phyloP scores from a whole-genome alignment of 2,888 invertebrate species.

The Melieria picta region DNA sequence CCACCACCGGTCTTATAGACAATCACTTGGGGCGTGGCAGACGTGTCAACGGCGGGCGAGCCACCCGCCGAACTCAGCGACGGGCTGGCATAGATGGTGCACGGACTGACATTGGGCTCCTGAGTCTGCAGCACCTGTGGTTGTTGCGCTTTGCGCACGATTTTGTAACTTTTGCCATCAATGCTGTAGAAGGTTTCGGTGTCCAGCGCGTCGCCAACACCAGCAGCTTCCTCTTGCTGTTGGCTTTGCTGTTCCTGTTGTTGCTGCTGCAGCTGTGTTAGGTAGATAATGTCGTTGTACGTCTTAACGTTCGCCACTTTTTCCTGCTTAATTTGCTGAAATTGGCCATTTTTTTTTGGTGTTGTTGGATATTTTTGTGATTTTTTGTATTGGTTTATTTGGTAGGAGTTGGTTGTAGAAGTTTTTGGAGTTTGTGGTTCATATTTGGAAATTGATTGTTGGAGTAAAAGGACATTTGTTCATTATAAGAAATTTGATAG shows the following conservation, averaged over 20 bases:
- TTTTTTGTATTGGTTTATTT: neutral
- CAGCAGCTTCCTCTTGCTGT: slow-evolving; percentile 52
- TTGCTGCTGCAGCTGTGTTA: slow-evolving; percentile 62
- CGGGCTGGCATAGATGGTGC: slow-evolving; percentile 80
- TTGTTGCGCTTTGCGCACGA: slow-evolving; percentile 53
- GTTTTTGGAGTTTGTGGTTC: slow-evolving; percentile 5
- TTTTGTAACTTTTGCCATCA: slow-evolving; percentile 57
- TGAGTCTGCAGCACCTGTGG: slow-evolving; percentile 46
- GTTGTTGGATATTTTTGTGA: slow-evolving; percentile 25
- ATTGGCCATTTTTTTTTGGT: slow-evolving; percentile 39
- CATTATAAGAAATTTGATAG: too few species aligned
- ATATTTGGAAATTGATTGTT: too few species aligned
- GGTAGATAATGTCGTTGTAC: slow-evolving; percentile 74
- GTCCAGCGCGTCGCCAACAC: slow-evolving; percentile 39
- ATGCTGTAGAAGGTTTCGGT: slow-evolving; percentile 57
- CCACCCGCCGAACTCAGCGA: slow-evolving; percentile 62
- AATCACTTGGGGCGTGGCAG: slow-evolving; percentile 58
- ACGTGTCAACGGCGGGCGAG: slow-evolving; percentile 49
- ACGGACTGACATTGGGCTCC: slow-evolving; percentile 52
- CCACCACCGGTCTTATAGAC: slow-evolving; percentile 58
- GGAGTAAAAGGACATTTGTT: too few species aligned
- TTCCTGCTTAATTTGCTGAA: slow-evolving; percentile 63
- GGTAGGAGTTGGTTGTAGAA: slow-evolving; percentile 11
- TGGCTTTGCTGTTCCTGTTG: slow-evolving; percentile 52
- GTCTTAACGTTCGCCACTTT: slow-evolving; percentile 80